Percentiles rank a stretch among this genome's conserved stretches.
phyloP scores from a whole-genome alignment of 1,140 invertebrate species.

The Drosophila ohnishii region DNA sequence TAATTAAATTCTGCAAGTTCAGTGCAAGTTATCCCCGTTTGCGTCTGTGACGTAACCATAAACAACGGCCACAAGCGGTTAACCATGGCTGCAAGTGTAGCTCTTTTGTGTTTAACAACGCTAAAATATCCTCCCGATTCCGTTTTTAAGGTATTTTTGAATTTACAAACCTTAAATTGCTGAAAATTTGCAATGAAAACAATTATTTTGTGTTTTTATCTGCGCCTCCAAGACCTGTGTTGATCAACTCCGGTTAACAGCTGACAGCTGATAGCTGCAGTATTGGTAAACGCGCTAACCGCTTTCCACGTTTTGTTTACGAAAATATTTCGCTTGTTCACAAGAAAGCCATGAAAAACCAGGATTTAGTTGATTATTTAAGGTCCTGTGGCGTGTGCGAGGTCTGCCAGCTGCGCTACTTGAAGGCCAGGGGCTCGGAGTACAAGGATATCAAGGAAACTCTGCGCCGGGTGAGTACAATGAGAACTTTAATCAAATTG shows the following conservation, averaged over 20 bases:
- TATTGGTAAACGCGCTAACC: slow-evolving; percentile 13
- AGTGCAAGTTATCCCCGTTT: background rate
- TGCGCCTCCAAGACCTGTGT: slow-evolving; percentile 7
- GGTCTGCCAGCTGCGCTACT: slow-evolving; percentile 85
- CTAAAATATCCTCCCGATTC: background rate
- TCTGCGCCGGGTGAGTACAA: slow-evolving; percentile 72
- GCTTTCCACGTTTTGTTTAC: slow-evolving; percentile 65
- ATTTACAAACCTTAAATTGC: slow-evolving; percentile 49
- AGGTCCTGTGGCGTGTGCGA: slow-evolving; percentile 84
- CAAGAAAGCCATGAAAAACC: slow-evolving; percentile 65
- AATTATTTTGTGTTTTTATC: slow-evolving; percentile 37
- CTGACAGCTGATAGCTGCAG: slow-evolving; percentile 9
- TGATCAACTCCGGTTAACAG: slow-evolving; percentile 3
- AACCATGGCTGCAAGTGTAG: background rate
- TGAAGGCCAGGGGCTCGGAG: slow-evolving; percentile 82
- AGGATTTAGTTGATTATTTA: slow-evolving; percentile 82
- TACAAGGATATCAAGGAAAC: slow-evolving; percentile 83
- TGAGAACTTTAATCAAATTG: background rate
- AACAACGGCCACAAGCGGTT: slow-evolving; percentile 15
- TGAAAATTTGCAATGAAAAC: slow-evolving; percentile 38
- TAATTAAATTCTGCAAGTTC: background rate
- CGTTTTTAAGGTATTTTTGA: no score
- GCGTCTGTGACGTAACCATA: slow-evolving; percentile 74
- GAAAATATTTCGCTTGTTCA: slow-evolving; percentile 10
- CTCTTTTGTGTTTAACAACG: background rate